Base-by-base conservation (phyloP, 2,888 invertebrate species). In the Spodoptera exigua region DNA sequence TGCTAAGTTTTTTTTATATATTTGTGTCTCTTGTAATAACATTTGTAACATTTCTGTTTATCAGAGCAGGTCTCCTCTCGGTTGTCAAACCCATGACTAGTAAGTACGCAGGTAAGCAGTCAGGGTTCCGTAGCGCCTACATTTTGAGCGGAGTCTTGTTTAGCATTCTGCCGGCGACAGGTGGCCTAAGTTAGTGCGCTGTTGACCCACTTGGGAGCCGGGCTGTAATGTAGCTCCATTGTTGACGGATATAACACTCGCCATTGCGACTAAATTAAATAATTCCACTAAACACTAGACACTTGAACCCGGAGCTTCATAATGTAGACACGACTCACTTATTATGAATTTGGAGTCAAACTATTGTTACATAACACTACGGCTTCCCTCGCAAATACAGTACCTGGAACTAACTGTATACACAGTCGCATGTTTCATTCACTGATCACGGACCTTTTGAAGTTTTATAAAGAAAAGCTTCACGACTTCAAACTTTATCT, bases 111-210 rank as follows among this genome's bases (percentile, higher is more conserved):
- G 18, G 16, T 27, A 9, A 40, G 34, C 16, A 41, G n/a, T 17
- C 59, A 17, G 10, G 18, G 35, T 16, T 56, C 37, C 17, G 10
- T 14, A 35, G 37, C 16, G 48, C 27, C 59, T 49, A 51, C 46
- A 46, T 57, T 68, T 39, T 45, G 59, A 62, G 61, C 47, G 35
- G 59, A 65, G 68, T 61, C 70, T 74, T 80, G 81, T 79, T 80
- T 77, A 79, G 72, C 68, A 79, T 80, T 72, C 78, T 70, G 75
- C 11, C 51, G 58, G 65, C 78, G 81, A 78, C 82, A 82, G 82
- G 79, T 83, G 80, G 79, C 59, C 73, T 70, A 74, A 80, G 72
- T 81, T 77, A 78, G 68, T 69, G 61, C 67, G 52, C 66, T 71
- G 78, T 71, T 76, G 79, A 76, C 78, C 81, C 70, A 81, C 67